Percentiles rank a stretch among this genome's conserved stretches.
phyloP scores from a whole-genome alignment of 2,113 vertebrate species.

The Ursus arctos region DNA sequence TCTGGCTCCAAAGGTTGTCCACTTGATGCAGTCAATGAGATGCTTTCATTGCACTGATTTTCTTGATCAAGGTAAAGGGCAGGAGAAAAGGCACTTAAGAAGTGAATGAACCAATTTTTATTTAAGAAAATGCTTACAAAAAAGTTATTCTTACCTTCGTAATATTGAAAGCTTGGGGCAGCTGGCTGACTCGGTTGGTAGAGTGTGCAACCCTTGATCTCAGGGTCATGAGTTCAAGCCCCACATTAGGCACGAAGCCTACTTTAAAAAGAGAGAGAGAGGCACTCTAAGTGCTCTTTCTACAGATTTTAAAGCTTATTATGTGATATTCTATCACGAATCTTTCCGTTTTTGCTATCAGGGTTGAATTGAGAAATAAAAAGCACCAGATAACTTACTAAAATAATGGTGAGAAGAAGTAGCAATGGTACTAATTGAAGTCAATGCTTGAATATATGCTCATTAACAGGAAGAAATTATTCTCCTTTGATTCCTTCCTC shows the following conservation, averaged over 20 bases:
- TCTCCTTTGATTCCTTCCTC: conserved; percentile 1
- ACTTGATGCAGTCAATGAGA: not conserved
- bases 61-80: not conserved
- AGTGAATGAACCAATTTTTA: not conserved
- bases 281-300: too few species aligned
- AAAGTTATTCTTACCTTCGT: not conserved
- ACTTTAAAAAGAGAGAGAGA: too few species aligned
- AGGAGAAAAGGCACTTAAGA: not conserved
- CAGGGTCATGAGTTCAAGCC: too few species aligned
- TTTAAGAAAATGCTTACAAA: not conserved
- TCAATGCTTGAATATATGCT: not conserved
- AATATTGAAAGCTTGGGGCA: not conserved
- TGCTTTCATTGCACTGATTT: not conserved
- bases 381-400: not conserved
- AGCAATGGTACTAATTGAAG: not conserved
- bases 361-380: not conserved
- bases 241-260: too few species aligned
- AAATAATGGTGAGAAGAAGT: not conserved
- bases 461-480: not conserved
- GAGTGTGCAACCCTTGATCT: too few species aligned
- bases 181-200: too few species aligned
- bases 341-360: not conserved
- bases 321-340: not conserved
- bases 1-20: not conserved
- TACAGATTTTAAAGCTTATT: not conserved